Percentiles rank a stretch among this genome's conserved stretches.
phyloP scores from a whole-genome alignment of 2,797 vertebrate genomes.

The Gymnopithys bicolor region DNA sequence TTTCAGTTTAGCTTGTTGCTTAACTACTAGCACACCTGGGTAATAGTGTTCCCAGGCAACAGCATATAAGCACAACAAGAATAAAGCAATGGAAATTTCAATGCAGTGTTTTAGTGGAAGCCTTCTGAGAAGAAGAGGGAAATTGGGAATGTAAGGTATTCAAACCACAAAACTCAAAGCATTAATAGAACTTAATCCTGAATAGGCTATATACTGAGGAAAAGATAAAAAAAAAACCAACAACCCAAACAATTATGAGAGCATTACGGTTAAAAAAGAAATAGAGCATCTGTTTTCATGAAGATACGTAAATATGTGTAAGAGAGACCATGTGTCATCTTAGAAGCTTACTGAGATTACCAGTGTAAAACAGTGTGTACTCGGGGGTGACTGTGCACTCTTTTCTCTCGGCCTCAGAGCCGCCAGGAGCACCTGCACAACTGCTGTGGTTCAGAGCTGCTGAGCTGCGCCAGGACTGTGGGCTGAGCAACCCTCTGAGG shows the following conservation, averaged over 20 bases:
- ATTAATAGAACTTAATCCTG: slow-evolving; percentile 32
- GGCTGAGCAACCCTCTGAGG: slow-evolving; percentile 8
- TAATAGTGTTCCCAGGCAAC: slow-evolving; percentile 67
- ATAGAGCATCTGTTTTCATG: not conserved
- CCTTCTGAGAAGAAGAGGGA: slow-evolving; percentile 39
- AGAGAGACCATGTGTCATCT: not conserved
- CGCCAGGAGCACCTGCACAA: not conserved
- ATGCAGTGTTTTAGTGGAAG: not conserved
- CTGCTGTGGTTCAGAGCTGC: not conserved
- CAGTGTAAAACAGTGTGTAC: not conserved
- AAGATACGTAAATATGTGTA: not conserved
- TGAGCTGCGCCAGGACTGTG: not conserved
- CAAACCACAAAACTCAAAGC: slow-evolving; percentile 23
- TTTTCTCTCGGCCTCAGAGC: not conserved
- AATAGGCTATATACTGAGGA: not conserved
- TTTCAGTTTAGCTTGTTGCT: slow-evolving; percentile 69
- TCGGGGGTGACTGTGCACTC: not conserved
- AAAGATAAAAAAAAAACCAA: slow-evolving; percentile 58
- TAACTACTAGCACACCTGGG: slow-evolving; percentile 70
- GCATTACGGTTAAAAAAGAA: slow-evolving; percentile 16
- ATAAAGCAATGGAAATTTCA: slow-evolving; percentile 69
- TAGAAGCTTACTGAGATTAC: slow-evolving; percentile 6
- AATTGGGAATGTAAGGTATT: slow-evolving; percentile 54
- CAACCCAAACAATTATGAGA: slow-evolving; percentile 3
- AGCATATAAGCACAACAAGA: slow-evolving; percentile 58